phyloP scores from a whole-genome alignment of 2,113 vertebrate species.

The Bathybates hornii region DNA sequence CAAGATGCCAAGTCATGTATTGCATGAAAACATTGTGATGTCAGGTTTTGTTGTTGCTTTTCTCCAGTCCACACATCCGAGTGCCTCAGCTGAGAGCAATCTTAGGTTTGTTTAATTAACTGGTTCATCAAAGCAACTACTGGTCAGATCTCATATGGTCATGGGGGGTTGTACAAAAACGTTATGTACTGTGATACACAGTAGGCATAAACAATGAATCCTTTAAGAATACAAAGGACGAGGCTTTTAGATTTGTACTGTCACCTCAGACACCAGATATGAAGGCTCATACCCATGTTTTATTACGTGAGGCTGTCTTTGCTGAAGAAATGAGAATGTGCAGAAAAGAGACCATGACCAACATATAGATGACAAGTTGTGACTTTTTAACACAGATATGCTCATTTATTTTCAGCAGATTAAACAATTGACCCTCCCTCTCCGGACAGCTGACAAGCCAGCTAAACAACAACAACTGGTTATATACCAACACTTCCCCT shows the following conservation, averaged over 20 bases:
- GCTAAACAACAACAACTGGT: neutral
- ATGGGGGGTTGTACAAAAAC: fast-evolving
- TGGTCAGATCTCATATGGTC: neutral
- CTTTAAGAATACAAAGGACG: neutral
- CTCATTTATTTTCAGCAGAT: neutral
- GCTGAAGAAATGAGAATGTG: neutral
- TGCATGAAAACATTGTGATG: neutral
- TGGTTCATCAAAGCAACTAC: neutral
- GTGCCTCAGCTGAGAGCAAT: fast-evolving
- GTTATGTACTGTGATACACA: neutral
- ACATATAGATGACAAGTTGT: neutral
- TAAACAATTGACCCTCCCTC: neutral
- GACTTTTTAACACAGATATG: neutral
- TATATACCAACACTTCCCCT: neutral
- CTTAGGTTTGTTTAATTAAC: neutral
- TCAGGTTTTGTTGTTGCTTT: neutral
- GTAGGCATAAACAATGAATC: neutral
- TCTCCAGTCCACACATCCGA: fast-evolving
- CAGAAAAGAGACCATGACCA: neutral
- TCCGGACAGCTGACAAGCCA: neutral
- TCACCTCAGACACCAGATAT: neutral
- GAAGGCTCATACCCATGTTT: neutral
- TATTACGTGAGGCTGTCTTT: neutral
- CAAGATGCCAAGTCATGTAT: neutral
- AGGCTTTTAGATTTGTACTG: neutral